These are phyloP conservation scores for Dendrocincla fuliginosa DNA, from an alignment of 2,797 vertebrate genomes.

Conservation along the genomic window DNA sequence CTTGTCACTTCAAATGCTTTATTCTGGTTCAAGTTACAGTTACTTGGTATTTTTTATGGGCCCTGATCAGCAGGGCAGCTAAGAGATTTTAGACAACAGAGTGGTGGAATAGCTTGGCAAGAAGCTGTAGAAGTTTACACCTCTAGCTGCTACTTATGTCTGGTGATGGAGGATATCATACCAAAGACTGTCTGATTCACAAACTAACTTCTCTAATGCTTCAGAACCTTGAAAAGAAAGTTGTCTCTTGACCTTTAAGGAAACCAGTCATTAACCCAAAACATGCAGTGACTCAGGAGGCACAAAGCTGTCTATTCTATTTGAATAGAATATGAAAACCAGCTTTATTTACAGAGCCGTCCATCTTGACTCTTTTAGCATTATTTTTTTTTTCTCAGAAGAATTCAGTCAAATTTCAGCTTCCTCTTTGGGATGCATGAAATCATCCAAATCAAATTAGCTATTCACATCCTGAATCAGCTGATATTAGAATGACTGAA, in stretches of 20 bases:
- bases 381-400: background rate
- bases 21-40: background rate
- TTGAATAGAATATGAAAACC: background rate
- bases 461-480: conserved; percentile 40
- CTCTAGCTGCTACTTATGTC: background rate
- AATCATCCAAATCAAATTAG: conserved; percentile 45
- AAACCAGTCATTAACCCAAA: background rate
- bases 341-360: background rate
- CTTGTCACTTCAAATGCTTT: background rate
- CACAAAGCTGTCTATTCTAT: background rate
- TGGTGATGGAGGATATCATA: background rate
- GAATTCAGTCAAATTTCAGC: background rate
- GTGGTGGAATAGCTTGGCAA: background rate
- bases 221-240: background rate
- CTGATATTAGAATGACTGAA: conserved; percentile 31
- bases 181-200: background rate
- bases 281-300: background rate
- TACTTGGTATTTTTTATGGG: background rate
- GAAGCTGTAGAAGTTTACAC: background rate
- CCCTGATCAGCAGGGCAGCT: background rate
- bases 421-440: background rate
- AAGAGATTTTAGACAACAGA: background rate
- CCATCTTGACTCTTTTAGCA: background rate
- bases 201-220: background rate
- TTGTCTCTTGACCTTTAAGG: background rate